A percentile compares a stretch with the other conserved stretches of the same genome.
phyloP scores from a whole-genome alignment of 2,797 vertebrate genomes.

The Acrocephalus scirpaceus region DNA sequence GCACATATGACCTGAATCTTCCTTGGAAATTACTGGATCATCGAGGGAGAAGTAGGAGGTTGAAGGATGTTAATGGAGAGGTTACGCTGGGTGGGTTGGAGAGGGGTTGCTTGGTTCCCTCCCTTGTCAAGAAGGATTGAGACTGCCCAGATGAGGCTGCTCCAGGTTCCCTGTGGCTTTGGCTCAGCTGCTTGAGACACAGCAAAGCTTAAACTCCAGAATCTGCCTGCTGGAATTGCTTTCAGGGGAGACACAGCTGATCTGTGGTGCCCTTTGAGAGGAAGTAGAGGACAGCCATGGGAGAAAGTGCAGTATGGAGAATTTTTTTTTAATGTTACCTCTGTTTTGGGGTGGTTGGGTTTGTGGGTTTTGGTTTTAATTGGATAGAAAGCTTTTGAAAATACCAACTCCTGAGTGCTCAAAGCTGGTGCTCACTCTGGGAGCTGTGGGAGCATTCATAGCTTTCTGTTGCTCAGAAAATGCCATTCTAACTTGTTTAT shows the following conservation, averaged over 20 bases:
- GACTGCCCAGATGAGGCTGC: neutral
- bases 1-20: neutral
- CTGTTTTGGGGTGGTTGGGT: neutral
- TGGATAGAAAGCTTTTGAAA: neutral
- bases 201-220: neutral
- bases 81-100: fast-evolving
- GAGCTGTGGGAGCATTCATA: neutral
- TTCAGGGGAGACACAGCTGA: neutral
- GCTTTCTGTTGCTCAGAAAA: neutral
- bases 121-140: neutral
- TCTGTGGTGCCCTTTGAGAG: neutral
- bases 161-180: neutral
- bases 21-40: neutral
- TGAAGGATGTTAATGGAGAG: neutral
- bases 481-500: neutral
- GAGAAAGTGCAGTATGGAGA: neutral
- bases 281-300: neutral
- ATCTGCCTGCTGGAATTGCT: neutral
- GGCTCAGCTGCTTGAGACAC: neutral
- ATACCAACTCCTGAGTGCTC: neutral
- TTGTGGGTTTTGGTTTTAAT: neutral
- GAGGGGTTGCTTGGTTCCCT: neutral
- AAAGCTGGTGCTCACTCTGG: neutral
- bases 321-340: neutral
- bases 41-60: neutral